These are phyloP conservation scores for Samia ricini DNA, from an alignment of 1,140 invertebrate species.

Conservation along the genomic window DNA sequence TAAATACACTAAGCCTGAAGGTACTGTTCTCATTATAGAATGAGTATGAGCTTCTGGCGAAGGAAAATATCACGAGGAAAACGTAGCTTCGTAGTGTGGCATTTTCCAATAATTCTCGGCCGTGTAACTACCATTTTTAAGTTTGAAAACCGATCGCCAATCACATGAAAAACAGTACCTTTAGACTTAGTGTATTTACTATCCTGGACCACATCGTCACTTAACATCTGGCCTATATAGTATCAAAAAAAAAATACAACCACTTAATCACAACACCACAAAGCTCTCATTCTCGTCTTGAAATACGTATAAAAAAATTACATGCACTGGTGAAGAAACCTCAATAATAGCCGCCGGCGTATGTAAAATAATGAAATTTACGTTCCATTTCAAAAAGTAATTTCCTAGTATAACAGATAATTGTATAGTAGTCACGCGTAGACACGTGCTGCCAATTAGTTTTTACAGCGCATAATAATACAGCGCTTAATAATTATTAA, in stretches of 20 bases:
- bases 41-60: too few relatives aligned
- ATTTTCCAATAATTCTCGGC: too few relatives aligned
- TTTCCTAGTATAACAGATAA: background rate
- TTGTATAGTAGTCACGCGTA: conserved; percentile 4
- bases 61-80: too few relatives aligned
- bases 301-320: background rate
- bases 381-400: background rate
- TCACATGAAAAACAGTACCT: too few relatives aligned
- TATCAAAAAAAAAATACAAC: background rate
- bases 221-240: too few relatives aligned
- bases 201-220: too few relatives aligned
- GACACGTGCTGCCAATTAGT: conserved; percentile 7
- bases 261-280: background rate
- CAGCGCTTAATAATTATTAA: conserved; percentile 2
- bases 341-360: background rate
- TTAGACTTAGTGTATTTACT: too few relatives aligned
- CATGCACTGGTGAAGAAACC: background rate
- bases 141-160: too few relatives aligned
- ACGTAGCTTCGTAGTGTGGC: too few relatives aligned
- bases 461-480: conserved; percentile 9
- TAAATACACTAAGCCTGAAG: too few relatives aligned
- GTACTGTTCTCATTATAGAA: too few relatives aligned
- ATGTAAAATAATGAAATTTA: background rate
- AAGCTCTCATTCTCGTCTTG: background rate
- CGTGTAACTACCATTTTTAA: too few relatives aligned